A percentile compares a stretch with the other conserved stretches of the same genome.
Evolutionary conservation across 2,888 invertebrate genomes (phyloP).

Genomic region (Drosophila cracens): DNA sequence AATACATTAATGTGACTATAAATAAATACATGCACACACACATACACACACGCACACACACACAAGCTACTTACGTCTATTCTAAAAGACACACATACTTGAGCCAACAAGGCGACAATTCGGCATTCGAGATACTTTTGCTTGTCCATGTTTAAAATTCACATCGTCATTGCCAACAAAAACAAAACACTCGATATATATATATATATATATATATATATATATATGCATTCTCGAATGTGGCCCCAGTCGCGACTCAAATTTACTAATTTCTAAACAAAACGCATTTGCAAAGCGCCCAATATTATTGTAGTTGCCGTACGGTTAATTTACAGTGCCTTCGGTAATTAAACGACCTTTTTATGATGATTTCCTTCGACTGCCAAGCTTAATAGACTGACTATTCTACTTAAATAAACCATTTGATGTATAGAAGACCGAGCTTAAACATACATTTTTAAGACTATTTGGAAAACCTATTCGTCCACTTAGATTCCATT

Average conservation of each 20-base stretch:
- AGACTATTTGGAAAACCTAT: not conserved
- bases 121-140: conserved; percentile 27
- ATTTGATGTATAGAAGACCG: not conserved
- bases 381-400: not conserved
- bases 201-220: conserved; percentile 2
- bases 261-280: conserved; percentile 61
- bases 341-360: conserved; percentile 13
- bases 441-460: not conserved
- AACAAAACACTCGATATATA: conserved; percentile 51
- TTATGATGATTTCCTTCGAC: not conserved
- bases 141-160: conserved; percentile 57
- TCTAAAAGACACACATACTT: conserved; percentile 4
- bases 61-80: not conserved
- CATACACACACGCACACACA: not conserved
- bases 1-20: conserved; percentile 13
- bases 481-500: not conserved
- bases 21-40: conserved; percentile 4
- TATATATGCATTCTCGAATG: conserved; percentile 57
- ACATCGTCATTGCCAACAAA: conserved; percentile 48
- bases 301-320: not conserved
- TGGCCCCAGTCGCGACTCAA: conserved; percentile 26
- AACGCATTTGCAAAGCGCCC: conserved; percentile 40
- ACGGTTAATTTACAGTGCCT: conserved; percentile 5
- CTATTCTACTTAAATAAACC: not conserved
- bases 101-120: conserved; percentile 12